Evolutionary conservation across 1,140 invertebrate species (phyloP).

Genomic region (Oncopodura yosiiana): DNA sequence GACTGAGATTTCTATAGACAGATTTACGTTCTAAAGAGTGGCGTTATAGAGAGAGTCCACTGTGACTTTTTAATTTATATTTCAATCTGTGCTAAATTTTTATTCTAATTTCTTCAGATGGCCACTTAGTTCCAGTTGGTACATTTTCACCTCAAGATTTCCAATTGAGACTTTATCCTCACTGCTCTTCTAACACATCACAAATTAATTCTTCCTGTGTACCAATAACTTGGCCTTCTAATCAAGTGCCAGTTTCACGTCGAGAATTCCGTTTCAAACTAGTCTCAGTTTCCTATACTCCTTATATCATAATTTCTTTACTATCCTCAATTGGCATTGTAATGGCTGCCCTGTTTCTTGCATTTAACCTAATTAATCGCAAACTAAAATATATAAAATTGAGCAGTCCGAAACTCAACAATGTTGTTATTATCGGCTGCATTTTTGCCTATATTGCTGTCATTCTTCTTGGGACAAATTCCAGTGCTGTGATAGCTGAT

Average conservation of each 20-base stretch:
- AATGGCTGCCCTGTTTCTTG: constrained; percentile 63
- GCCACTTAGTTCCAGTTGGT: constrained; percentile 55
- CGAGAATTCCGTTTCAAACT: constrained; percentile 58
- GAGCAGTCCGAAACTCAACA: constrained; percentile 91
- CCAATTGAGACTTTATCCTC: constrained; percentile 53
- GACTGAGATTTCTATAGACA: no score
- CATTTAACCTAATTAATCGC: constrained; percentile 77
- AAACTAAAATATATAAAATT: constrained; percentile 85
- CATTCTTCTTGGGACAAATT: constrained; percentile 60
- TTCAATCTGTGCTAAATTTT: neutral
- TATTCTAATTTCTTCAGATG: constrained; percentile 45
- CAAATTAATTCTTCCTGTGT: constrained; percentile 61
- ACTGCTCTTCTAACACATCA: constrained; percentile 33
- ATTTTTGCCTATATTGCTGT: constrained; percentile 87
- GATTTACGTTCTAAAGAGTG: neutral
- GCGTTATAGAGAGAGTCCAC: neutral
- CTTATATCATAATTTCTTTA: constrained; percentile 57
- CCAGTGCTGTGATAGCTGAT: constrained; percentile 35
- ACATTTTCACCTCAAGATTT: constrained; percentile 56
- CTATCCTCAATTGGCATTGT: constrained; percentile 65
- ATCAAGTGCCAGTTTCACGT: constrained; percentile 64
- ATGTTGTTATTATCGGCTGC: constrained; percentile 88
- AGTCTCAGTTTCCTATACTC: constrained; percentile 61
- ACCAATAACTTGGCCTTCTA: constrained; percentile 60
- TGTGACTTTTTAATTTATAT: neutral